A percentile compares a stretch with the other conserved stretches of the same genome.
These are phyloP conservation scores for Oryzias melastigma DNA, from an alignment of 2,113 vertebrate genomes.

Conservation along the genomic window DNA sequence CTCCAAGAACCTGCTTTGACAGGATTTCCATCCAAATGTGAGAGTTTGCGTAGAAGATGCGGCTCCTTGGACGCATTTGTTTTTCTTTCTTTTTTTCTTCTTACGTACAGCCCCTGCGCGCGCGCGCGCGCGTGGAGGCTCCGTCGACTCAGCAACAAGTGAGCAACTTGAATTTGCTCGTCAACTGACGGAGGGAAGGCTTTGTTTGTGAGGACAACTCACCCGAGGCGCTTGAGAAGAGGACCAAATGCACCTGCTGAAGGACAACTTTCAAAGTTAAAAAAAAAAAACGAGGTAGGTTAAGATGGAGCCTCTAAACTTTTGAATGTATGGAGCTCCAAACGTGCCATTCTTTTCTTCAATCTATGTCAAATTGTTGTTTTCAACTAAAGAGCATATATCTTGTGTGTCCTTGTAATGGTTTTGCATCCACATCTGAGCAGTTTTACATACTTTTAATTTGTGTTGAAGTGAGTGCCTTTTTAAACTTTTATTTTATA, in stretches of 20 bases:
- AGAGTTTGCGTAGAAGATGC: constrained; percentile 3
- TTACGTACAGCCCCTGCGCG: too few relatives aligned
- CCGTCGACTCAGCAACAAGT: constrained; percentile 22
- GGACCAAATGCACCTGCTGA: constrained; percentile 61
- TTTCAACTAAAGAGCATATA: too few relatives aligned
- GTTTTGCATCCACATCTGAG: too few relatives aligned
- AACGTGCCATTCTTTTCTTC: too few relatives aligned
- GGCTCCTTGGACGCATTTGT: neutral
- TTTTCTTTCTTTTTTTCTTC: neutral
- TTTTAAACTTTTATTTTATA: too few relatives aligned
- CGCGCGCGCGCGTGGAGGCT: constrained; percentile 3
- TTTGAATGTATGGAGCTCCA: too few relatives aligned
- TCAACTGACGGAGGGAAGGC: constrained; percentile 14
- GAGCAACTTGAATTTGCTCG: neutral
- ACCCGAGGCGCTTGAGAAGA: constrained; percentile 36
- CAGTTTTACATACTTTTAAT: too few relatives aligned
- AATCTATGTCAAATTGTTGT: too few relatives aligned
- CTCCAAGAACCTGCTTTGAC: constrained; percentile 66
- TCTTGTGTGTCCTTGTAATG: too few relatives aligned
- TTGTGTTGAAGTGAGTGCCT: too few relatives aligned
- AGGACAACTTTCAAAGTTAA: neutral
- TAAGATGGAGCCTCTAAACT: neutral
- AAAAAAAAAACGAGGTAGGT: constrained; percentile 1
- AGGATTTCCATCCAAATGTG: constrained; percentile 47
- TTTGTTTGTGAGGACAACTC: neutral